Evolutionary conservation across 2,113 vertebrate genomes (phyloP).

Genomic region (Cyanocitta stelleri): DNA sequence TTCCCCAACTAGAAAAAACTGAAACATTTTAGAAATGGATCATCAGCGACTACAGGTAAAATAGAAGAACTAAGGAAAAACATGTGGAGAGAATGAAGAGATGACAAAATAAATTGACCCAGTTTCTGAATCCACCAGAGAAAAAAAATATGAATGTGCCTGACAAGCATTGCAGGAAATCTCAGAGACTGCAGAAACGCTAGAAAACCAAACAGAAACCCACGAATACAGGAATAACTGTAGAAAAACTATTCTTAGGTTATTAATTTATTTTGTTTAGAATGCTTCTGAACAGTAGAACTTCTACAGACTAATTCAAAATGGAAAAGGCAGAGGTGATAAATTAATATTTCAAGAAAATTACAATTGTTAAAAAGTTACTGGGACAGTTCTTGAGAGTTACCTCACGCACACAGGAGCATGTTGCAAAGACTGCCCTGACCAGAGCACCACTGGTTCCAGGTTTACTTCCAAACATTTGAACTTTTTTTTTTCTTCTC

Average conservation of each 20-base stretch:
- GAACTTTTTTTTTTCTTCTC: neutral
- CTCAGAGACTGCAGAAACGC: neutral
- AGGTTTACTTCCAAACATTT: neutral
- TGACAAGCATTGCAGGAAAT: neutral
- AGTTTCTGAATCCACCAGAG: neutral
- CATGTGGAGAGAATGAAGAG: neutral
- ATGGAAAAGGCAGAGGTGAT: neutral
- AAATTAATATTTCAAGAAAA: neutral
- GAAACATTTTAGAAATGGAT: neutral
- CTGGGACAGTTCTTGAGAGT: neutral
- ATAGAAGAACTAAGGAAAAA: neutral
- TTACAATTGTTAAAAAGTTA: neutral
- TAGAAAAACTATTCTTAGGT: neutral
- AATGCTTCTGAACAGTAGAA: neutral
- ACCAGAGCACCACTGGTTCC: neutral
- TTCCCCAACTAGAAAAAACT: neutral
- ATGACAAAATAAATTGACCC: neutral
- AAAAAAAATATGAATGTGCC: neutral
- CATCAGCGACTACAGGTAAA: neutral
- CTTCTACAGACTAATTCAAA: neutral
- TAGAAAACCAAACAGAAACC: neutral
- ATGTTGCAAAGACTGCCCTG: neutral
- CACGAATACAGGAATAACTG: neutral
- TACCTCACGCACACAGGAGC: fast-evolving
- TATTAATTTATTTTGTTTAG: neutral